These are phyloP conservation scores for Lycia hirtaria DNA, from an alignment of 2,888 invertebrate genomes.

Conservation along the genomic window DNA sequence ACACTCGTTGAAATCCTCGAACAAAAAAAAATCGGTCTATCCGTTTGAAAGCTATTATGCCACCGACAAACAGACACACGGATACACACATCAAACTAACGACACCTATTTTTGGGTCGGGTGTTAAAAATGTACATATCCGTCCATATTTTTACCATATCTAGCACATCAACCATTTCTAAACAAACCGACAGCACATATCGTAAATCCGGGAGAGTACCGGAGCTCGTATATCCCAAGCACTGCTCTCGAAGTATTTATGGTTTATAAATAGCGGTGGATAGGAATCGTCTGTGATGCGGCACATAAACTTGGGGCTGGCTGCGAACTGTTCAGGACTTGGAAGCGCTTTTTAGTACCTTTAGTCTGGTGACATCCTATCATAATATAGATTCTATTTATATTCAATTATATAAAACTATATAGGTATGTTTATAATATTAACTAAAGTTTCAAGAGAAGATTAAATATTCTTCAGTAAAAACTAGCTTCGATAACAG, in stretches of 20 bases:
- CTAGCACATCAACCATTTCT: neutral
- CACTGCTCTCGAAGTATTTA: constrained; percentile 30
- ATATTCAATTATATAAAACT: no score
- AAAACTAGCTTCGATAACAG: no score
- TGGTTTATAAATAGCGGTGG: constrained; percentile 31
- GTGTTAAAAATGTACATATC: neutral
- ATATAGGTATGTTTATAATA: no score
- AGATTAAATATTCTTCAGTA: no score
- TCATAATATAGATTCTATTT: no score
- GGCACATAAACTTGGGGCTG: constrained; percentile 16
- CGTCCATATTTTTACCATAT: neutral
- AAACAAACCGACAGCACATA: constrained; percentile 6
- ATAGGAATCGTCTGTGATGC: constrained; percentile 27
- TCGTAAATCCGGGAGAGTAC: constrained; percentile 19
- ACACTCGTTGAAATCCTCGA: no score
- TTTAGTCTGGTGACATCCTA: neutral
- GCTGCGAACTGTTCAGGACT: neutral
- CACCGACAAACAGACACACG: no score
- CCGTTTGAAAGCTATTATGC: no score
- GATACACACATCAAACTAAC: no score
- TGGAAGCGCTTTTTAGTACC: constrained; percentile 3
- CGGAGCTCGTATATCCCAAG: constrained; percentile 26
- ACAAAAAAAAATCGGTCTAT: no score
- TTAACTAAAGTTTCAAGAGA: no score
- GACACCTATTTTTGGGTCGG: no score